Percentiles rank a stretch among this genome's conserved stretches.
phyloP scores from a whole-genome alignment of 37 sponge, comb jelly and placozoan genomes.

The Amphimedon queenslandica region DNA sequence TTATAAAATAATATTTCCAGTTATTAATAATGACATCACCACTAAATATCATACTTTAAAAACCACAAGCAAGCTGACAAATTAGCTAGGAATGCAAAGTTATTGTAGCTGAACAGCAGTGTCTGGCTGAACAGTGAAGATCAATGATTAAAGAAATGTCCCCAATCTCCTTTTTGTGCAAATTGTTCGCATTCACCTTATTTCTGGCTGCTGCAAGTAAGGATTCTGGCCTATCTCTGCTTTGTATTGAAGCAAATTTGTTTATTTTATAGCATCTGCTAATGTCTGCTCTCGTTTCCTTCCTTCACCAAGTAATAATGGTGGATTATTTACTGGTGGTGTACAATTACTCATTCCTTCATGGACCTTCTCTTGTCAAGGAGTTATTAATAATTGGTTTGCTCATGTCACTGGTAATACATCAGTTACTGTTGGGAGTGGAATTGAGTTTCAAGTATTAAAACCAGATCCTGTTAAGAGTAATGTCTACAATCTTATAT shows the following conservation, averaged over 20 bases:
- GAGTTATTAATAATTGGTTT: neutral
- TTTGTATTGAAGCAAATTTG: neutral
- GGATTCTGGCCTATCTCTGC: too few relatives aligned
- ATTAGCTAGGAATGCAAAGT: too few relatives aligned
- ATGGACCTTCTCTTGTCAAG: neutral
- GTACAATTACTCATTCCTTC: neutral
- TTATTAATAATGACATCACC: too few relatives aligned
- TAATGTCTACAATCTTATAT: neutral
- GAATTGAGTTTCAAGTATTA: conserved; percentile 5
- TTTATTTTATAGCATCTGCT: conserved; percentile 5
- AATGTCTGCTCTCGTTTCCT: neutral
- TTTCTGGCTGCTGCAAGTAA: too few relatives aligned
- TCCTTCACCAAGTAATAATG: neutral
- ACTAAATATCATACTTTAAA: too few relatives aligned
- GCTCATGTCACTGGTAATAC: conserved; percentile 6
- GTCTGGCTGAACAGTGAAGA: too few relatives aligned
- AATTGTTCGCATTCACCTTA: too few relatives aligned
- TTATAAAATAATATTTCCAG: too few relatives aligned
- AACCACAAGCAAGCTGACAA: too few relatives aligned
- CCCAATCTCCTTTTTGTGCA: too few relatives aligned
- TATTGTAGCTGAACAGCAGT: too few relatives aligned
- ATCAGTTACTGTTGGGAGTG: neutral
- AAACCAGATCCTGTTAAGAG: neutral
- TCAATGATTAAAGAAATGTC: too few relatives aligned
- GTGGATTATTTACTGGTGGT: neutral